These are phyloP conservation scores for Etia nguti DNA, from an alignment of 2,113 vertebrate genomes.

Conservation along the genomic window DNA sequence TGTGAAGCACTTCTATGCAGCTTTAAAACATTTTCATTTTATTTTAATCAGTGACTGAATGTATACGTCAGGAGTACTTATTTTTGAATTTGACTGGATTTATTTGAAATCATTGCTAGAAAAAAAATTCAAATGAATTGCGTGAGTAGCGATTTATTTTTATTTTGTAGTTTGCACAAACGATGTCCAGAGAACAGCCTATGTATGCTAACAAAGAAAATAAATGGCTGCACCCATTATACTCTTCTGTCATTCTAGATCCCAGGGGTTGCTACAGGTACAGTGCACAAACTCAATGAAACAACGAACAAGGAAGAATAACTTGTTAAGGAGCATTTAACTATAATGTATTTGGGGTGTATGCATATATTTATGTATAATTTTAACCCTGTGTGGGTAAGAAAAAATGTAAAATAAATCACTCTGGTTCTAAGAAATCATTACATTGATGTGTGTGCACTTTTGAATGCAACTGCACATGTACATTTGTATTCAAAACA, in stretches of 20 bases:
- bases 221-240: neutral
- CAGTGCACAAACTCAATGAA: neutral
- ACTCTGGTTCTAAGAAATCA: too few species aligned
- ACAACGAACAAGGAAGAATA: neutral
- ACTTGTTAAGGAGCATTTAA: too few species aligned
- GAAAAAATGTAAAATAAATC: too few species aligned
- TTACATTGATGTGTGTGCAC: too few species aligned
- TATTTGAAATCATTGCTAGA: neutral
- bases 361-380: too few species aligned
- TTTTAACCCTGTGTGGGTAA: too few species aligned
- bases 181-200: neutral
- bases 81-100: fast-evolving
- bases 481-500: too few species aligned
- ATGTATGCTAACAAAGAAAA: neutral
- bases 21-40: too few species aligned
- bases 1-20: too few species aligned
- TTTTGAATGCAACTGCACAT: too few species aligned
- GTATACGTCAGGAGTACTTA: neutral
- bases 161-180: neutral
- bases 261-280: neutral
- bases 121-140: neutral
- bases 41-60: too few species aligned
- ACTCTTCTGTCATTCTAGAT: neutral
- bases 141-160: neutral
- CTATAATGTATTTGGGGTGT: too few species aligned